Evolutionary conservation across 2,113 vertebrate genomes (phyloP).

Genomic region (Pontoporia blainvillei): DNA sequence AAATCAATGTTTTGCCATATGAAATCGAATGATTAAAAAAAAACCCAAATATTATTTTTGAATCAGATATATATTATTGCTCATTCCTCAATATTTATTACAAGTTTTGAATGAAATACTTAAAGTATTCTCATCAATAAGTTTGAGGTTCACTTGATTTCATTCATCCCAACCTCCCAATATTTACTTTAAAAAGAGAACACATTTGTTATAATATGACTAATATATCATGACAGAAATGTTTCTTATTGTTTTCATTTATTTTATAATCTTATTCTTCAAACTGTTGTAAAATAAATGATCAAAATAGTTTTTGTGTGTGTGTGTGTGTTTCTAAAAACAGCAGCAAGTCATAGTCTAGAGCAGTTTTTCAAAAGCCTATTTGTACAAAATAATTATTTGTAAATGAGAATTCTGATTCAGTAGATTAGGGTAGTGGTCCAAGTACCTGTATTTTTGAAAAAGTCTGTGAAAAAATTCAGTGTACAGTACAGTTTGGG

Average conservation of each 20-base stretch:
- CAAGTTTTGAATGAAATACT: not conserved
- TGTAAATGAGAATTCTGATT: not conserved
- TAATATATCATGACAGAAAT: not conserved
- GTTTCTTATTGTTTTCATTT: not conserved
- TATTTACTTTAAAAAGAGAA: not conserved
- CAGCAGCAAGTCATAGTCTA: not conserved
- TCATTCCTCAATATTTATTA: not conserved
- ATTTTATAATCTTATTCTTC: not conserved
- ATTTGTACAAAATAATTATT: not conserved
- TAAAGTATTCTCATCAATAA: not conserved
- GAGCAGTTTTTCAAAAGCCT: not conserved
- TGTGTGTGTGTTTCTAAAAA: not conserved
- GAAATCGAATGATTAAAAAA: not conserved
- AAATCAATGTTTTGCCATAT: not conserved
- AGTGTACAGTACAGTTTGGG: not conserved
- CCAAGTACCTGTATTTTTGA: not conserved
- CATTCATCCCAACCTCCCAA: not conserved
- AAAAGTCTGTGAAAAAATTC: not conserved
- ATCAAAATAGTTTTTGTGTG: not conserved
- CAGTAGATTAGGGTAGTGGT: not conserved
- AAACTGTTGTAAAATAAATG: not conserved
- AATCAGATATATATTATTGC: not conserved
- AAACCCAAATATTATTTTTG: not conserved
- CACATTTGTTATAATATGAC: not conserved
- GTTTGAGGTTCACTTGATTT: not conserved